These are phyloP conservation scores for Crambe crambe DNA, from an alignment of 37 sponge, comb jelly and placozoan species.

Conservation along the genomic window DNA sequence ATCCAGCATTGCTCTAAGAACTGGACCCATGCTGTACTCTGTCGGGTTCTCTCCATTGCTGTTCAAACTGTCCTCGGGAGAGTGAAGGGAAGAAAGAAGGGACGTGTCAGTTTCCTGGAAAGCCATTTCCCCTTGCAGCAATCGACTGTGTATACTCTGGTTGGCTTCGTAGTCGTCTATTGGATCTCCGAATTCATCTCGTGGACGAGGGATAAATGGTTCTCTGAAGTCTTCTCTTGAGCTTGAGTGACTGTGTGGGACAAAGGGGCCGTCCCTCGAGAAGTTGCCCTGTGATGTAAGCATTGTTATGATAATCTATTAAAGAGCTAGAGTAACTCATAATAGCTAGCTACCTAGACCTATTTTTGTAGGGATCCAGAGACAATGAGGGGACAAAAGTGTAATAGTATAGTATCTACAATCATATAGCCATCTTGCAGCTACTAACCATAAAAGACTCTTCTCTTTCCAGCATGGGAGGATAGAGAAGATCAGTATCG, in stretches of 20 bases:
- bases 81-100: constrained; percentile 12
- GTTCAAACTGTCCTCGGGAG: not conserved
- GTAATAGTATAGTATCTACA: too few species aligned
- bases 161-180: not conserved
- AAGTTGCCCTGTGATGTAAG: not conserved
- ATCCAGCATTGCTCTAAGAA: constrained; percentile 48
- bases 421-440: too few species aligned
- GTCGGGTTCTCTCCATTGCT: not conserved
- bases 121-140: not conserved
- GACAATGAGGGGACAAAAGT: too few species aligned
- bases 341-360: too few species aligned
- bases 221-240: not conserved
- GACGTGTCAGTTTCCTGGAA: constrained; percentile 4
- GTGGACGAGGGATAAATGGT: not conserved
- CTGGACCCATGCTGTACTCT: constrained; percentile 41
- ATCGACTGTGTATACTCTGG: not conserved
- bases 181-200: constrained; percentile 1
- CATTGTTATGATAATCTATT: not conserved
- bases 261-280: not conserved
- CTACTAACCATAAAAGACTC: constrained; percentile 21
- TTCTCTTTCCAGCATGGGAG: not conserved
- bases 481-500: constrained; percentile 18
- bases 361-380: too few species aligned
- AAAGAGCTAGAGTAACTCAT: not conserved
- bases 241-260: too few species aligned